Evolutionary conservation across 2,113 vertebrate species (phyloP).

Genomic region (Nyctereutes procyonoides): DNA sequence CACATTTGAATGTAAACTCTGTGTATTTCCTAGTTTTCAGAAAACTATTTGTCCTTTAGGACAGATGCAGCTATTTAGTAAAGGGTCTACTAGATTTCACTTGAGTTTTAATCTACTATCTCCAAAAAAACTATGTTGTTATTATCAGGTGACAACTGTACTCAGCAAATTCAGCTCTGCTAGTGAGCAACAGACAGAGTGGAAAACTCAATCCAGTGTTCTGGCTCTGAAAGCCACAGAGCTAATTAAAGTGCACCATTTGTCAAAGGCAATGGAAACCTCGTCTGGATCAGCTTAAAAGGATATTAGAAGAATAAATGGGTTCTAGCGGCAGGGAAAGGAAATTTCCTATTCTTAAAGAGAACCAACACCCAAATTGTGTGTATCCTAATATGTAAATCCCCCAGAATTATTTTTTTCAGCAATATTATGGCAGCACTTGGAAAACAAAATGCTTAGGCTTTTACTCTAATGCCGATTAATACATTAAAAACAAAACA

Average conservation of each 20-base stretch:
- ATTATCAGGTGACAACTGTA: background rate
- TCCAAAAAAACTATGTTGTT: conserved; percentile 12
- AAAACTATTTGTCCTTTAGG: background rate
- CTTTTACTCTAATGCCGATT: background rate
- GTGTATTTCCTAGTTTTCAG: background rate
- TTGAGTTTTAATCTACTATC: background rate
- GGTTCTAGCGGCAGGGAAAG: background rate
- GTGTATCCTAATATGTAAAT: background rate
- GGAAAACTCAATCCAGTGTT: background rate
- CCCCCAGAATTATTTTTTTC: background rate
- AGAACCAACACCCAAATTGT: background rate
- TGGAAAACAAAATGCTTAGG: conserved; percentile 30
- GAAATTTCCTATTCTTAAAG: background rate
- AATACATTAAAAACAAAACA: conserved; percentile 20
- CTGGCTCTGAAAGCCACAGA: conserved; percentile 30
- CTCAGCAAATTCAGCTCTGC: conserved; percentile 18
- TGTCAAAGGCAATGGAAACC: conserved; percentile 48
- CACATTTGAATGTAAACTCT: background rate
- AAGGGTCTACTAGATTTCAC: background rate
- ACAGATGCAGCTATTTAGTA: background rate
- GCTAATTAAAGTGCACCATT: conserved; percentile 59
- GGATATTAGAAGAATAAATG: conserved; percentile 31
- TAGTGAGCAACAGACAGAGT: background rate
- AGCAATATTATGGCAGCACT: background rate
- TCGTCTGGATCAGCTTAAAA: conserved; percentile 32